A percentile compares a stretch with the other conserved stretches of the same genome.
These are phyloP conservation scores for Agriopis marginaria DNA, from an alignment of 2,888 invertebrate species.

Conservation along the genomic window DNA sequence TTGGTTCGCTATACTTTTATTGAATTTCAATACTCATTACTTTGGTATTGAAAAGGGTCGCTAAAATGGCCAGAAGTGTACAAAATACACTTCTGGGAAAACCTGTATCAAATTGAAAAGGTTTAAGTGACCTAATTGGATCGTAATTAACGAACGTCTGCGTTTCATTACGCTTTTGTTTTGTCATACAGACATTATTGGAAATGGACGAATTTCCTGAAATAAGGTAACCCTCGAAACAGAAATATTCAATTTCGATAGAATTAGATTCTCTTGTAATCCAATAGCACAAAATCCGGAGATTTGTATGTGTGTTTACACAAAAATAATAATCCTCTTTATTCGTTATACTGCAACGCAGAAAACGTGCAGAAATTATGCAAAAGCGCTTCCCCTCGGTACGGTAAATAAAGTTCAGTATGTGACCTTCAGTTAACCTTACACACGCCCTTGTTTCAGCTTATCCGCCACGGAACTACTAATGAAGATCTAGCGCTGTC, in stretches of 20 bases:
- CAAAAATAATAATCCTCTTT: neutral
- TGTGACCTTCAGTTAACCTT: constrained; percentile 29
- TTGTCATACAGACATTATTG: neutral
- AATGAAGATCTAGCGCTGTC: constrained; percentile 5
- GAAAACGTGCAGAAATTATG: constrained; percentile 17
- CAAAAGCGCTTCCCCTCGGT: constrained; percentile 11
- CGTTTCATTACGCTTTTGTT: constrained; percentile 2
- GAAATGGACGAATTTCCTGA: neutral
- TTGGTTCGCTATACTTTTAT: constrained; percentile 1
- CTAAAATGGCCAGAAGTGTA: constrained; percentile 4
- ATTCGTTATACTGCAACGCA: neutral
- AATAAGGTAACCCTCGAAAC: too few species aligned
- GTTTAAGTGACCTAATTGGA: constrained; percentile 2
- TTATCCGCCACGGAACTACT: constrained; percentile 22
- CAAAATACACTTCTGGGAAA: constrained; percentile 18
- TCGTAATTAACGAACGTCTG: neutral
- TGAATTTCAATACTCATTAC: constrained; percentile 18
- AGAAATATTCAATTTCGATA: neutral
- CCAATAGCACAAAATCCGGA: neutral
- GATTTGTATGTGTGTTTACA: neutral
- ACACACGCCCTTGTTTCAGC: constrained; percentile 49
- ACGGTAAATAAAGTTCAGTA: constrained; percentile 15
- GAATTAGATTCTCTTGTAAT: neutral
- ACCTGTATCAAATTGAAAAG: constrained; percentile 21
- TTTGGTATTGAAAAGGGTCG: constrained; percentile 12